Conservation (phyloP, 2,888 invertebrate genomes). For the Drosophila emarginata region DNA sequence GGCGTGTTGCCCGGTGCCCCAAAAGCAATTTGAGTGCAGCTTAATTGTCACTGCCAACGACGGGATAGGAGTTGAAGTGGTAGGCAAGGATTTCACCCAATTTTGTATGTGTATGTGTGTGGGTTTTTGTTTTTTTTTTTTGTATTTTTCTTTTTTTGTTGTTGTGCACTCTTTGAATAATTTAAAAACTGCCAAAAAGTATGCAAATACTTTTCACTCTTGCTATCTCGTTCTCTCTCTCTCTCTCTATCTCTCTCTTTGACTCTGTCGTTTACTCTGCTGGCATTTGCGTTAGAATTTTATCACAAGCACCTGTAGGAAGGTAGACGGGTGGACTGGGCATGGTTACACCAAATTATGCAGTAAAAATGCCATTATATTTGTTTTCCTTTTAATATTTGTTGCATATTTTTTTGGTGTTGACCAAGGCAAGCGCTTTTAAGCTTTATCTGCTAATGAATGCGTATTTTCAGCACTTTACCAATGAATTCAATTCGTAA, state of each 20-base stretch:
- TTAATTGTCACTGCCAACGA: slow-evolving; percentile 64
- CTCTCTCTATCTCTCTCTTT: slow-evolving; percentile 13
- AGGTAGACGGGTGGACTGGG: too few relatives aligned
- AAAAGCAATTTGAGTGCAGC: slow-evolving; percentile 72
- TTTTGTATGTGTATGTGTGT: slow-evolving; percentile 10
- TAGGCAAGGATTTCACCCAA: slow-evolving; percentile 28
- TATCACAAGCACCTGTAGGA: slow-evolving; percentile 16
- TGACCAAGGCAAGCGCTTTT: too few relatives aligned
- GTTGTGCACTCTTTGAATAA: slow-evolving; percentile 66
- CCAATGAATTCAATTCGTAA: too few relatives aligned
- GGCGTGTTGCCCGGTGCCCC: slow-evolving; percentile 21
- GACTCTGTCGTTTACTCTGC: not conserved
- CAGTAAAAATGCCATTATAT: slow-evolving; percentile 36
- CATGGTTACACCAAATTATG: slow-evolving; percentile 15
- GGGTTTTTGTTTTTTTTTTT: slow-evolving; percentile 39
- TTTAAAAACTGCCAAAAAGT: slow-evolving; percentile 72
- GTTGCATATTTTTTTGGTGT: not conserved
- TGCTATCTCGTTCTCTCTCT: not conserved
- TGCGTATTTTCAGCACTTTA: too few relatives aligned
- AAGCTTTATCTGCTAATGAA: too few relatives aligned
- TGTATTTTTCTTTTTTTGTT: slow-evolving; percentile 46
- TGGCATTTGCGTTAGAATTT: slow-evolving; percentile 17
- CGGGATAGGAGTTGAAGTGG: slow-evolving; percentile 2
- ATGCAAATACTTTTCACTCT: slow-evolving; percentile 60
- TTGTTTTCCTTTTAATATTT: slow-evolving; percentile 9